Percentiles rank a stretch among this genome's conserved stretches.
These are phyloP conservation scores for Neopelma chrysocephalum DNA, from an alignment of 2,797 vertebrate genomes.

Conservation along the genomic window DNA sequence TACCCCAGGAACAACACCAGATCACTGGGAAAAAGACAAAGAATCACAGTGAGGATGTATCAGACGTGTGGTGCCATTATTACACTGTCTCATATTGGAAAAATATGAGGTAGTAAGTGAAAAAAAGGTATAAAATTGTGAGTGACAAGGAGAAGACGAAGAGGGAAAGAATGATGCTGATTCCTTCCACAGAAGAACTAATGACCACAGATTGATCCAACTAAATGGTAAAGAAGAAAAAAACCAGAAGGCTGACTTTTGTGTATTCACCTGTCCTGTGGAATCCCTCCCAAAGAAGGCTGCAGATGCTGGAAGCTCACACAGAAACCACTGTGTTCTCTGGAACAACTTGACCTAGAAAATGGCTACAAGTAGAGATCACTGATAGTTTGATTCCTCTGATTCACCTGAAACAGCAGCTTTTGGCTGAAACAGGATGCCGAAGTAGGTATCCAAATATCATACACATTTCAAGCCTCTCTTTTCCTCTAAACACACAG, in stretches of 20 bases:
- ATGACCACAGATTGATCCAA: background rate
- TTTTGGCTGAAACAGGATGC: background rate
- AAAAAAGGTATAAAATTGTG: background rate
- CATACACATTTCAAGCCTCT: background rate
- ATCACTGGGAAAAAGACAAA: background rate
- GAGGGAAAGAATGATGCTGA: background rate
- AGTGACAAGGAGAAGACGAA: background rate
- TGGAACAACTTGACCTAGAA: background rate
- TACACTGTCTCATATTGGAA: accelerated
- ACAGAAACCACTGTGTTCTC: background rate
- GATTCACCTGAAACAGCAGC: accelerated
- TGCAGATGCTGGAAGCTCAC: background rate
- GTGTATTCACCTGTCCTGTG: background rate
- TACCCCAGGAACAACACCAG: background rate
- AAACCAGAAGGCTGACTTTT: background rate
- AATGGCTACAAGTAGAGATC: accelerated
- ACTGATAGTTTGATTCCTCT: background rate
- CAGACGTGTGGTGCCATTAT: background rate
- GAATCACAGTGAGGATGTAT: background rate
- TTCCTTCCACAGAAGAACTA: background rate
- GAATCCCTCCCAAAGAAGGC: background rate
- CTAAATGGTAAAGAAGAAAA: background rate
- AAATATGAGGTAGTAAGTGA: background rate
- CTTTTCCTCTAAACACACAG: background rate
- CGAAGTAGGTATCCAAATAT: background rate